Evolutionary conservation across 2,888 invertebrate genomes (phyloP).

Genomic region (Argyresthia albistria): DNA sequence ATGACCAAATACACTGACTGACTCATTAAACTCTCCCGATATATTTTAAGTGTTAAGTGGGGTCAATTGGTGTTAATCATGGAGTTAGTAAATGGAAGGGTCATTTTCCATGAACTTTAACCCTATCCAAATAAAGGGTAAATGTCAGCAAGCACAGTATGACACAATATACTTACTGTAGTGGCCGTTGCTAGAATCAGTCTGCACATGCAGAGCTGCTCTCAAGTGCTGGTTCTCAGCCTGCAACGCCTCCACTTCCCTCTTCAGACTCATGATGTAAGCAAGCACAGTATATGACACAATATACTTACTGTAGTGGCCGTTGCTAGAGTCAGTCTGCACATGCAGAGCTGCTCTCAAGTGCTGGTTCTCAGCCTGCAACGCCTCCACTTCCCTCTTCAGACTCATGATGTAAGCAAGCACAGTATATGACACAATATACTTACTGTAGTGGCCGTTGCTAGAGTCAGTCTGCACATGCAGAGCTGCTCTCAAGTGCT

Average conservation of each 20-base stretch:
- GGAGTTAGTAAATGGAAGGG: too few species aligned
- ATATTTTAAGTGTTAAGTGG: too few species aligned
- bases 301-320: slow-evolving; percentile 30
- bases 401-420: slow-evolving; percentile 70
- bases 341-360: slow-evolving; percentile 82
- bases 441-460: slow-evolving; percentile 34
- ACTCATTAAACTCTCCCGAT: too few species aligned
- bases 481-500: slow-evolving; percentile 84
- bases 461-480: slow-evolving; percentile 74
- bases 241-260: slow-evolving; percentile 88
- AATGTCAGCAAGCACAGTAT: too few species aligned
- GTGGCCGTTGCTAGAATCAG: slow-evolving; percentile 48
- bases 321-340: slow-evolving; percentile 63
- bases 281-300: not conserved
- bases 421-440: not conserved
- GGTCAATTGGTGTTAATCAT: too few species aligned
- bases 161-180: slow-evolving; percentile 26
- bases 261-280: slow-evolving; percentile 78
- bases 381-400: slow-evolving; percentile 87
- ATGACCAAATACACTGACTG: too few species aligned
- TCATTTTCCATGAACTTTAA: too few species aligned
- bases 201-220: slow-evolving; percentile 79
- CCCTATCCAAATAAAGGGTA: too few species aligned
- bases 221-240: slow-evolving; percentile 91
- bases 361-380: slow-evolving; percentile 92